Base-by-base conservation (phyloP, 2,888 invertebrate species). In the Apamea crenata region DNA sequence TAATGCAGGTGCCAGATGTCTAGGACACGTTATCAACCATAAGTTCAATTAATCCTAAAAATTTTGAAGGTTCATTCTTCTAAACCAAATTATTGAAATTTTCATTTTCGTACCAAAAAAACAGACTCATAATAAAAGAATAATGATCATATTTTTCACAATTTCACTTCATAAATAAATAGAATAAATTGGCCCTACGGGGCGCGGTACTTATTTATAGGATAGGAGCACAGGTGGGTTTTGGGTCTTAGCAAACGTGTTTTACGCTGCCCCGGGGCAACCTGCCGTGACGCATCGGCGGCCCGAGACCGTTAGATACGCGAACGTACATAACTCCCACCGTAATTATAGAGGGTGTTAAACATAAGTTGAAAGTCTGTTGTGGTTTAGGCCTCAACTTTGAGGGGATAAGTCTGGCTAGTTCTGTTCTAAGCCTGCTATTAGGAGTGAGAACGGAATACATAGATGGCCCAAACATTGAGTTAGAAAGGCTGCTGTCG, bases 191-290 rank as follows among this genome's bases (percentile, higher is more conserved):
- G 93, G 91, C 92, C 93, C 93, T 87, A 88, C 88, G 94, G 92
- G 91, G 88, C 81, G 90, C 88, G 89, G 91, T 91, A 92, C 91
- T 94, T 95, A 95, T 95, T 95, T 95, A 95, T 94, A 90, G 91
- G 90, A 86, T 90, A 89, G 90, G 89, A 90, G 88, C 93, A 92
- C 95, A 95, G 95, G 95, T 95, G 94, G 91, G 93, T 88, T 85
- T 87, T 85, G 90, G 89, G 92, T 91, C 91, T 93, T 93, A 92
- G 93, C 82, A 78, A 87, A 87, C 90, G 91, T 94, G 92, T 93
- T 95, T 95, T 93, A 95, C 93, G 93, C 91, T 89, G 90, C 95
- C 95, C 94, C 81, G 78, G 93, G 94, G 95, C 78, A 67, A 91
- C 87, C 89, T 86, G 85, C 75, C 89, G 90, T 94, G 94, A 94